Conservation (phyloP, 2,113 vertebrate species). For the Myanophis thanlyinensis region DNA sequence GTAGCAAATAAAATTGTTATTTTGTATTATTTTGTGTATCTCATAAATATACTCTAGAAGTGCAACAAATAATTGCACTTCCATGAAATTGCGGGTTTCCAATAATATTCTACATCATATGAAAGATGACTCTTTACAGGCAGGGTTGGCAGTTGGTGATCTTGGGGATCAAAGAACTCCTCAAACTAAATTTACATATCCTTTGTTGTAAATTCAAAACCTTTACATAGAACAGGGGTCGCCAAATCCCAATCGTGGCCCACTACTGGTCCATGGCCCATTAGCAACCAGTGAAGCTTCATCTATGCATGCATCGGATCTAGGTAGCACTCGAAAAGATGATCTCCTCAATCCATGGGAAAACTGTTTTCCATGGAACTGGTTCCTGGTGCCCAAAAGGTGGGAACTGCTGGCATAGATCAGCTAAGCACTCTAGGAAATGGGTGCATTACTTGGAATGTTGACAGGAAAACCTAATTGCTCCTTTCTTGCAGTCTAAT, state of each 20-base stretch:
- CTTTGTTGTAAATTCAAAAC: neutral
- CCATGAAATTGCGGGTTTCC: neutral
- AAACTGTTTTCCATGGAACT: neutral
- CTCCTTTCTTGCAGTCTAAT: neutral
- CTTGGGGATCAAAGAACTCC: neutral
- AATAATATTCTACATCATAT: neutral
- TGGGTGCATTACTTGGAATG: too few relatives aligned
- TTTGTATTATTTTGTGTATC: neutral
- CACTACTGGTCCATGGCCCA: neutral
- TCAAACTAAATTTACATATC: neutral
- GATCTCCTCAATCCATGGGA: neutral
- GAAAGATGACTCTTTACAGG: neutral
- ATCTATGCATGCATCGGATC: neutral
- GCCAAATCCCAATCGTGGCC: neutral
- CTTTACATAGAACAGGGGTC: neutral
- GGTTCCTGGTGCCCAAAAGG: neutral
- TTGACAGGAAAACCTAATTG: neutral
- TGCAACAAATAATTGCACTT: neutral
- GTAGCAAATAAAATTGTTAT: neutral
- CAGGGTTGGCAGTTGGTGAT: neutral
- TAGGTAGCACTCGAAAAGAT: neutral
- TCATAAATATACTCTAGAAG: neutral
- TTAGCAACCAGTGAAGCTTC: neutral
- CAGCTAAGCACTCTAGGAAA: neutral
- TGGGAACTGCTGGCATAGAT: neutral